Evolutionary conservation across 1,140 invertebrate species (phyloP).

Genomic region (Bombus superbus): DNA sequence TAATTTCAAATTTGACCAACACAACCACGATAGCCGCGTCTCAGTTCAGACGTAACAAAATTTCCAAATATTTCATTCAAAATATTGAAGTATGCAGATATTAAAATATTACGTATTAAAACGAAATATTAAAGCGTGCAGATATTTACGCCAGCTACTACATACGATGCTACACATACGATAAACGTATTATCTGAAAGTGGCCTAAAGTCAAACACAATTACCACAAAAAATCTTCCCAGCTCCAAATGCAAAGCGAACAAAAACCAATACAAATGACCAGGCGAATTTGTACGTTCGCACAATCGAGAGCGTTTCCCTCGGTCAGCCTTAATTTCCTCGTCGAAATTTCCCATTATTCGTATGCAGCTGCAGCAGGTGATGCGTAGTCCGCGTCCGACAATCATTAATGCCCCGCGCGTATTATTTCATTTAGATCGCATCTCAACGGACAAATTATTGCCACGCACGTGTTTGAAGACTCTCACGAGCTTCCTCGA

Average conservation of each 20-base stretch:
- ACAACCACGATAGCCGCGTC: no score
- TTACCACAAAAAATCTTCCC: neutral
- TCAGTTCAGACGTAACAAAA: no score
- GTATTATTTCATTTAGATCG: slow-evolving; percentile 58
- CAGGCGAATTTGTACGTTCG: neutral
- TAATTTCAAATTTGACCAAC: no score
- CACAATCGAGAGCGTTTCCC: neutral
- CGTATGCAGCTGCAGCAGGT: slow-evolving; percentile 56
- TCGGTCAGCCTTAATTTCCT: slow-evolving; percentile 21
- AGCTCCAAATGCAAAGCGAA: neutral
- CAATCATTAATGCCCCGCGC: slow-evolving; percentile 38
- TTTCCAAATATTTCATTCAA: no score
- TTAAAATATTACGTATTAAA: no score
- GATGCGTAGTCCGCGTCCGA: slow-evolving; percentile 16
- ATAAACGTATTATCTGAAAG: neutral
- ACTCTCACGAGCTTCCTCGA: neutral
- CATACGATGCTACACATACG: no score
- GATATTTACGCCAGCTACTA: no score
- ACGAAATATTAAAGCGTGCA: no score
- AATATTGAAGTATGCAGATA: no score
- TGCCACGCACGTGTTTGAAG: slow-evolving; percentile 27
- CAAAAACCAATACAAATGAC: neutral
- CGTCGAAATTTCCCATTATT: slow-evolving; percentile 49
- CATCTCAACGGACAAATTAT: slow-evolving; percentile 46
- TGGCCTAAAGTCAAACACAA: neutral